Evolutionary conservation across 2,797 vertebrate genomes (phyloP).

Genomic region (Crocodylus rhombifer): DNA sequence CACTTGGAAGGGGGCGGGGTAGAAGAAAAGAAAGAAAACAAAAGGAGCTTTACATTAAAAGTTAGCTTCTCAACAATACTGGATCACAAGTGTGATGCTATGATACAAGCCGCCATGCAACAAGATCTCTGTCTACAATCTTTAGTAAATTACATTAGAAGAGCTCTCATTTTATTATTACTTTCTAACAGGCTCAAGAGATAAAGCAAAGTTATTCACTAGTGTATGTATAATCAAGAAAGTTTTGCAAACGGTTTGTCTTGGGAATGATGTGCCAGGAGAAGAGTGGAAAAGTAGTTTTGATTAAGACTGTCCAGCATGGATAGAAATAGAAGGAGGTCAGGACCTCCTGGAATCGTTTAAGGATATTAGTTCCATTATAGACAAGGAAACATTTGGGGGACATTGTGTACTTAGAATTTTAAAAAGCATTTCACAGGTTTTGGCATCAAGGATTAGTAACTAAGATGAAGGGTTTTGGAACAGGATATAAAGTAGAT

Average conservation of each 20-base stretch:
- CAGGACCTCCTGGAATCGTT: conserved; percentile 53
- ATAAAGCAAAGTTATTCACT: not conserved
- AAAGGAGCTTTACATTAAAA: not conserved
- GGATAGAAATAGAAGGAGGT: not conserved
- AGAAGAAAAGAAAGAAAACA: not conserved
- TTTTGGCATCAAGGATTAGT: conserved; percentile 8
- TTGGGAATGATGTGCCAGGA: not conserved
- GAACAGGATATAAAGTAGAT: conserved; percentile 31
- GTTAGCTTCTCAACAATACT: not conserved
- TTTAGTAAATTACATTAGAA: not conserved
- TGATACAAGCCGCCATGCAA: not conserved
- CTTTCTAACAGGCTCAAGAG: not conserved
- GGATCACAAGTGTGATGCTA: not conserved
- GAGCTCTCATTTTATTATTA: not conserved
- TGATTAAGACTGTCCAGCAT: not conserved
- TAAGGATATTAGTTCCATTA: not conserved
- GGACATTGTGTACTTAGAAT: not conserved
- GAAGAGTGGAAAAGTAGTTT: conserved; percentile 8
- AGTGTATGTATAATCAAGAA: conserved; percentile 15
- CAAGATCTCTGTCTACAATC: not conserved
- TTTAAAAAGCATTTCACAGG: conserved; percentile 12
- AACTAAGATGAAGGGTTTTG: conserved; percentile 30
- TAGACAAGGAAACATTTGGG: conserved; percentile 28
- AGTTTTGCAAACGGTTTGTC: conserved; percentile 18
- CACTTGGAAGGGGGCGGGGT: no score